Evolutionary conservation across 1,140 invertebrate genomes (phyloP), one percentile per base, ranked within the genome.

Genomic region (Musca domestica): DNA sequence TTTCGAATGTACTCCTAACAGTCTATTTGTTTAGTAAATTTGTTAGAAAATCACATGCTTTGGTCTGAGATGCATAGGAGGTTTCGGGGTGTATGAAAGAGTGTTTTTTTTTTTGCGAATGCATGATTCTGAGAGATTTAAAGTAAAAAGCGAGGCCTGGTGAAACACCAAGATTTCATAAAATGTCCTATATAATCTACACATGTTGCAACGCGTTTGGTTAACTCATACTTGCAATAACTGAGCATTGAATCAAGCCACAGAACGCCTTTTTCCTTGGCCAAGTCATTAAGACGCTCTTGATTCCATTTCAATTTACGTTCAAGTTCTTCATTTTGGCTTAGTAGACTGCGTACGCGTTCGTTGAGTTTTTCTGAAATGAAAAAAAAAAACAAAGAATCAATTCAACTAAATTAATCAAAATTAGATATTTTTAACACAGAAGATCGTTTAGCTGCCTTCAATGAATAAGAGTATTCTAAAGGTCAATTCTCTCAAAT

Each of bases 201-300:
- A 58, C 66, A 63, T 48, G 70, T 72, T 69, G 73, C 68, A 49
- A 79, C 67, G 64, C 71, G 46, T 64, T 74, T 71, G 63, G 67
- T 66, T 70, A 78, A 72, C 67, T 73, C 77, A 76, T 78, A 81
- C 80, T 80, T 81, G 80, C 80, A 81, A 70, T 79, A 81, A 70
- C 73, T 73, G 65, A 82, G 64, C 72, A 82, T 78, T n/a, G 78
- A 80, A 69, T 81, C 77, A 20, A 82, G 69, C 80, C 80, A 81
- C 48, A 72, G 73, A 6, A 77, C 75, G 0, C 70, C 75, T 49
- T 81, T 77, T 15, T 79, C 67, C 19, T 68, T 74, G 52, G 75
- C 76, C 69, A 82, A n/a, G n/a, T 76, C 71, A 3, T 74, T 73
- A 27, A 82, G 34, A 2, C 73, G 71, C 41, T 75, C 70, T 69